phyloP scores from a whole-genome alignment of 1,140 invertebrate species.

The Sycophaga agraensis region DNA sequence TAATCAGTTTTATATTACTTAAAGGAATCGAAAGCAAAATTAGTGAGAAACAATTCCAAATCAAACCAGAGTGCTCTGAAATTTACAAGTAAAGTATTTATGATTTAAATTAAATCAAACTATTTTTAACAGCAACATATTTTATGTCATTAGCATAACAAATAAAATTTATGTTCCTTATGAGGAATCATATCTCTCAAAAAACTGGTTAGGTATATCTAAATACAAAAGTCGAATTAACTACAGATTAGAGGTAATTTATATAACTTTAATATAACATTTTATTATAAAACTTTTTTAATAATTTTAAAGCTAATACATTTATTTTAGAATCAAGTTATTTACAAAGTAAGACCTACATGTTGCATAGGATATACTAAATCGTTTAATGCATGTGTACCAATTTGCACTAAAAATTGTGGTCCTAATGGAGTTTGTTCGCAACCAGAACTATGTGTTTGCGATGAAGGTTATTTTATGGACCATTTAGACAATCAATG shows the following conservation, averaged over 20 bases:
- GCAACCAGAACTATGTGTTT: slow-evolving; percentile 28
- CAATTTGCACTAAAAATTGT: too few relatives aligned
- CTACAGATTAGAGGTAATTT: slow-evolving; percentile 37
- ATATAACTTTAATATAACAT: too few relatives aligned
- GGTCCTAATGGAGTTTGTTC: slow-evolving; percentile 23
- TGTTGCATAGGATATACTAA: too few relatives aligned
- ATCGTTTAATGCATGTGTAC: too few relatives aligned
- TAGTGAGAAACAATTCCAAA: neutral
- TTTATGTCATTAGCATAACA: too few relatives aligned
- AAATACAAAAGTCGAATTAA: slow-evolving; percentile 29
- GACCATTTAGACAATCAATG: neutral
- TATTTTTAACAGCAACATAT: too few relatives aligned
- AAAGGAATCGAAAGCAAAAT: neutral
- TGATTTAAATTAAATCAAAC: too few relatives aligned
- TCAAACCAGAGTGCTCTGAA: neutral
- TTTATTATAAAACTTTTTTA: too few relatives aligned
- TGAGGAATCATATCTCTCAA: slow-evolving; percentile 26
- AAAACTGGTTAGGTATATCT: slow-evolving; percentile 17
- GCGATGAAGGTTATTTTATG: slow-evolving; percentile 29
- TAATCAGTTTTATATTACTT: neutral
- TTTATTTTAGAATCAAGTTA: too few relatives aligned
- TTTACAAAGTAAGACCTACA: too few relatives aligned
- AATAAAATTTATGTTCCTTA: slow-evolving; percentile 29
- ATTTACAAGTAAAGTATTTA: slow-evolving; percentile 7
- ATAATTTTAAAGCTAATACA: too few relatives aligned